Conservation (phyloP, 2,888 invertebrate species). For the Rhagonycha lutea region DNA sequence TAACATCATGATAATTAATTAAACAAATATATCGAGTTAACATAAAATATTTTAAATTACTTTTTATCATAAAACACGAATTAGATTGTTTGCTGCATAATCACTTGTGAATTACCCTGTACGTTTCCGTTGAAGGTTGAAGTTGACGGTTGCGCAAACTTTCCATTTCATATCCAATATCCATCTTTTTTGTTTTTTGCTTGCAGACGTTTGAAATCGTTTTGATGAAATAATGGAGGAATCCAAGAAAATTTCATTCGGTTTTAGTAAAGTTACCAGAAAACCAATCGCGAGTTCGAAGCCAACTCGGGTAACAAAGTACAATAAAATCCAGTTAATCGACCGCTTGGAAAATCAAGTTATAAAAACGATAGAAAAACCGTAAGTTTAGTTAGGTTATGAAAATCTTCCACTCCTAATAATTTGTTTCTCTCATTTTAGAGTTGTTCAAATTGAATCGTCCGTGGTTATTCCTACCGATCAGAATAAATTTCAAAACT, state of each 20-base stretch:
- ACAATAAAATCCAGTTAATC: slow-evolving; percentile 67
- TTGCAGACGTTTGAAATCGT: not conserved
- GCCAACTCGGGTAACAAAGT: slow-evolving; percentile 55
- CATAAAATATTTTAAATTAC: no score
- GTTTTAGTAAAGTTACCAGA: slow-evolving; percentile 72
- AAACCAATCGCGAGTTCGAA: slow-evolving; percentile 55
- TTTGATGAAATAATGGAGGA: slow-evolving; percentile 49
- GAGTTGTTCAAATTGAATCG: not conserved
- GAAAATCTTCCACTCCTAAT: not conserved
- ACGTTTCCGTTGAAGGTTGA: no score
- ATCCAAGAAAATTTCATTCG: slow-evolving; percentile 78
- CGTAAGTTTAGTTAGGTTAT: slow-evolving; percentile 57
- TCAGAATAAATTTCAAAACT: not conserved
- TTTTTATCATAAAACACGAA: no score
- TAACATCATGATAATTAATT: no score
- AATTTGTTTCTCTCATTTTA: not conserved
- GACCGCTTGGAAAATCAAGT: slow-evolving; percentile 78
- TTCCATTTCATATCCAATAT: no score
- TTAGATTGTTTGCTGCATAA: no score
- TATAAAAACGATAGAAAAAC: slow-evolving; percentile 69
- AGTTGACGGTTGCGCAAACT: no score
- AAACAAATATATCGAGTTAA: no score
- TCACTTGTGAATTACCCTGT: no score
- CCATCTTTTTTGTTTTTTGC: no score
- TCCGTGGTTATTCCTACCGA: not conserved